Percentiles rank a stretch among this genome's conserved stretches.
phyloP scores from a whole-genome alignment of 2,888 invertebrate species.

The Epirrhoe alternata region DNA sequence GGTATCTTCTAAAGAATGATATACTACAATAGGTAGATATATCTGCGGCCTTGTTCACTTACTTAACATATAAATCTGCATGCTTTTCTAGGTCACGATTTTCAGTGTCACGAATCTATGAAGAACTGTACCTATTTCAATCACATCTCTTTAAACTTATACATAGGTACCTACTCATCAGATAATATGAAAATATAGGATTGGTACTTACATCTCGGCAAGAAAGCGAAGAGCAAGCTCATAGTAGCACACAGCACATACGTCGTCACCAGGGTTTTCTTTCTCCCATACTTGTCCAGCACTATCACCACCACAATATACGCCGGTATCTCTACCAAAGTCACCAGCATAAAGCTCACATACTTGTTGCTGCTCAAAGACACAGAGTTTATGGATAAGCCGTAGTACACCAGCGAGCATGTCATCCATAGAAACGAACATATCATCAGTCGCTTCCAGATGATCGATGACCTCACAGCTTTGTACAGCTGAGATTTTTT shows the following conservation, averaged over 20 bases:
- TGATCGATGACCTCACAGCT: constrained; percentile 83
- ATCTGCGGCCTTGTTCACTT: too few species aligned
- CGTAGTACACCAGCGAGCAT: constrained; percentile 92
- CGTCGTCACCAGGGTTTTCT: constrained; percentile 86
- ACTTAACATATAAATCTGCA: too few species aligned
- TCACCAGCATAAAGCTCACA: constrained; percentile 89
- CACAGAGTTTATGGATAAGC: constrained; percentile 91
- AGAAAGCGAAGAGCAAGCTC: constrained; percentile 86
- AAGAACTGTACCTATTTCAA: too few species aligned
- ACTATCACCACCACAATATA: constrained; percentile 88
- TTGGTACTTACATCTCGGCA: constrained; percentile 82
- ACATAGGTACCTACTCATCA: too few species aligned
- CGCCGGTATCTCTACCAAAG: constrained; percentile 89
- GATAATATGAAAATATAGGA: background rate
- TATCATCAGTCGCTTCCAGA: constrained; percentile 85
- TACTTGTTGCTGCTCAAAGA: constrained; percentile 90
- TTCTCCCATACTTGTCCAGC: constrained; percentile 88
- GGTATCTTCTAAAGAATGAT: too few species aligned
- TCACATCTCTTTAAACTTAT: too few species aligned
- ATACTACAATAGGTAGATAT: too few species aligned
- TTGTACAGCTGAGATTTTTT: constrained; percentile 76
- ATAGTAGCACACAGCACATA: constrained; percentile 87
- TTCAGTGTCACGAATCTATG: too few species aligned
- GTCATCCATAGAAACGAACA: constrained; percentile 92
- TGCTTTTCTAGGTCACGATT: too few species aligned